Evolutionary conservation across 1,140 invertebrate genomes (phyloP), one percentile per base, ranked within the genome.

Genomic region (Ostrea edulis): DNA sequence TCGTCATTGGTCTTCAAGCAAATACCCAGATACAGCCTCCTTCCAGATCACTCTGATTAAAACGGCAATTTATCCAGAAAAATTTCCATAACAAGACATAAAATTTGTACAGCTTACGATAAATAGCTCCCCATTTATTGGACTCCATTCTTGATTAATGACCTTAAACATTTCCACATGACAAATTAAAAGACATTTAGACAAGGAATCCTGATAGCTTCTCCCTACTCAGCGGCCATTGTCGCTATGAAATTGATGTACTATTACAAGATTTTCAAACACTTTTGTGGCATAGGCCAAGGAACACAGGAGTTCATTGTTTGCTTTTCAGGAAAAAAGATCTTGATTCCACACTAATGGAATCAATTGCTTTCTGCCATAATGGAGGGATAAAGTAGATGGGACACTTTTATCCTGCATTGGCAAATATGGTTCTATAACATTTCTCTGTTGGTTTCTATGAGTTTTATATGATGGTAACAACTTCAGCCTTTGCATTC

Each of bases 81-180:
- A 77, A 77, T 35, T 77, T 77, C 68, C 68, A 77, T 77, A 77
- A 77, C 68, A 14, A 25, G 68, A 77, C 68, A 77, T 77, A 77
- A 77, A 77, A 77, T 77, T 77, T 77, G 68, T 77, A 77, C 68
- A 77, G 68, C 68, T 77, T 77, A 77, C 68, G 68, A 77, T 77
- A 77, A 77, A 77, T 77, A 77, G 68, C 68, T 35, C 68, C 29
- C 68, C 68, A 25, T 77, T 77, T 77, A 77, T 77, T 77, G 68
- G 68, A 77, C 68, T 77, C 29, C 14, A 14, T 77, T 77, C 68
- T 77, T 77, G 68, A 77, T 77, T 77, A 77, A 77, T 77, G 68
- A 77, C 68, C 68, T 77, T 35, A 77, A 77, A 77, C 68, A 35
- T 77, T 77, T 77, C 68, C 68, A 77, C 68, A 77, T 77, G 68